Base-by-base conservation (phyloP, 2,888 invertebrate genomes). In the Malachius bipustulatus region DNA sequence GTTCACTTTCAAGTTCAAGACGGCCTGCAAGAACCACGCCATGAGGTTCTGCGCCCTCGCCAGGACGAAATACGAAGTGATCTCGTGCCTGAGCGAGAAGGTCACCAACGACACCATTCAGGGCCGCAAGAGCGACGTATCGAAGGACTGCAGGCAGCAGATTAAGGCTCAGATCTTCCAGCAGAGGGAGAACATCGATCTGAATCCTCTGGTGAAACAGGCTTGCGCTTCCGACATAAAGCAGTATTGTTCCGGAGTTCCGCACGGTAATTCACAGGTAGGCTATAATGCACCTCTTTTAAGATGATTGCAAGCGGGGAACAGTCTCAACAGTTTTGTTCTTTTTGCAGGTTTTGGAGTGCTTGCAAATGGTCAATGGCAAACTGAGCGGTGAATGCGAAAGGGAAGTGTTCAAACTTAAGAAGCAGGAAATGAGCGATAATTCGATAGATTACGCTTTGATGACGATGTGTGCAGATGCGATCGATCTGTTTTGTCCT, bases 1-100 rank as follows among this genome's bases (percentile, higher is more conserved):
- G 51, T 97, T 96, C 58, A 88, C 85, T 1, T 83, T 82, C 52
- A 89, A 89, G 60, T 97, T 98, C 60, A 91, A 94, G 64, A 78
- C 91, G 59, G 87, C 91, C 0, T 98, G 97, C 54, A 82, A 82
- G 50, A 73, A 77, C 2, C 78, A 82, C 59, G 90, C 90, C 0
- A 47, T 71, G 36, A 66, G 75, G 42, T 74, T 72, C 55, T 78
- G 79, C 59, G 70, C 70, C 4, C 73, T 71, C 44, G 77, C 82
- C 27, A 77, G 73, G 55, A 80, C 80, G 0, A 85, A 83, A 60
- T 75, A 71, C 40, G 82, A 87, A 49, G 88, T 88, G 3, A 80
- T 93, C 9, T 69, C 73, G 34, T 94, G 93, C 59, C 65, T 93
- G 41, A 94, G 94, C 64, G 84, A 88, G 60, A 81, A 84, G 43